A percentile compares a stretch with the other conserved stretches of the same genome.
phyloP scores from a whole-genome alignment of 2,113 vertebrate species.

The Clarias gariepinus region DNA sequence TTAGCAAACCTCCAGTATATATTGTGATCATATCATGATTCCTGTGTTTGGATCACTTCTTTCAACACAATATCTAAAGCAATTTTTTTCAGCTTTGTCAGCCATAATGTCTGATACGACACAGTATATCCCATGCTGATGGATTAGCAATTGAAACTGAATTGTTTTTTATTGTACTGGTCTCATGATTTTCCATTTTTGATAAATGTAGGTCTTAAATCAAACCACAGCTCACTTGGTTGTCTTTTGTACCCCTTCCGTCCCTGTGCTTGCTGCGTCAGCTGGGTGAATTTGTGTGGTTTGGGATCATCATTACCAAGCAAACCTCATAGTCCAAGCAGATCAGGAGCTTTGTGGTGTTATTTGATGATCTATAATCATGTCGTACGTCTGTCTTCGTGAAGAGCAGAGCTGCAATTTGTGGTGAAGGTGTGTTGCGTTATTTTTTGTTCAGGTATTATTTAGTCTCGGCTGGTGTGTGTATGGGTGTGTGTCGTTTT shows the following conservation, averaged over 20 bases:
- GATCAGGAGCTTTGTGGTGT: not conserved
- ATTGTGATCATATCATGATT: not conserved
- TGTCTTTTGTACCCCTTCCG: not conserved
- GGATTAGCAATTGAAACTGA: not conserved
- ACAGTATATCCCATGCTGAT: not conserved
- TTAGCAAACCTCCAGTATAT: not conserved
- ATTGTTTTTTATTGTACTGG: not conserved
- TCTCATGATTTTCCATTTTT: not conserved
- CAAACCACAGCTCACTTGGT: not conserved
- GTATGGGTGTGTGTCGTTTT: slow-evolving; percentile 1
- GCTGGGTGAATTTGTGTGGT: not conserved
- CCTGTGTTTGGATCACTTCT: too few species aligned
- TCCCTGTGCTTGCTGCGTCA: too few species aligned
- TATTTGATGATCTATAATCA: not conserved
- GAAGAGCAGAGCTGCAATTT: not conserved
- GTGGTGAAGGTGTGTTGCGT: too few species aligned
- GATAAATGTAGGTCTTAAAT: not conserved
- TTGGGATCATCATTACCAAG: not conserved
- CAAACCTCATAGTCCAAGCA: not conserved
- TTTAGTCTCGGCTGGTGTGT: not conserved
- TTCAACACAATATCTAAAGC: not conserved
- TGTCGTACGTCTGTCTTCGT: not conserved
- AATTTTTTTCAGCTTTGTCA: not conserved
- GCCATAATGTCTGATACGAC: not conserved
- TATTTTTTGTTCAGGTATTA: not conserved